These are phyloP conservation scores for Pygmarrhopalites habei DNA, from an alignment of 1,140 invertebrate species.

Conservation along the genomic window DNA sequence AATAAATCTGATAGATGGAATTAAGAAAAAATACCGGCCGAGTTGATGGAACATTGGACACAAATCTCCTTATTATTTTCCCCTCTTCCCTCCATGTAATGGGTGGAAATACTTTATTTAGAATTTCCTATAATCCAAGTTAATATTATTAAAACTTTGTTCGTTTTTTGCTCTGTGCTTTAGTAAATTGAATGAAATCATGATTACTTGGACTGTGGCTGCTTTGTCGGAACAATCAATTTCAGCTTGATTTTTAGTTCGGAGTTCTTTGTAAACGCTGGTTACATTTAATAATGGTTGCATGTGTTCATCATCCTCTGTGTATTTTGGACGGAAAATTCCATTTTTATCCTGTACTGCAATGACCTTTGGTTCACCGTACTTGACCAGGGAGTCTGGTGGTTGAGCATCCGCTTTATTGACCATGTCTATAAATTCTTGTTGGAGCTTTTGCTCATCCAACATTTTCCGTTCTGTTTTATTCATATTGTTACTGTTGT, in stretches of 20 bases:
- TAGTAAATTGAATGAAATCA: not conserved
- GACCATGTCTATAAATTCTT: not conserved
- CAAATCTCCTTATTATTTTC: not conserved
- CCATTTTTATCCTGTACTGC: conserved; percentile 2
- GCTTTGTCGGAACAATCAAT: not conserved
- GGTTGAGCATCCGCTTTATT: not conserved
- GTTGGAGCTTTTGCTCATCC: not conserved
- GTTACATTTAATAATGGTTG: not conserved
- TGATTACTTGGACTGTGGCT: not conserved
- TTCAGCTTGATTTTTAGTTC: not conserved
- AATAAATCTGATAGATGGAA: too few relatives aligned
- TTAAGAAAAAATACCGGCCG: not conserved
- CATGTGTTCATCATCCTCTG: not conserved
- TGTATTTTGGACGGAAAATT: not conserved
- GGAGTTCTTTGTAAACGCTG: not conserved
- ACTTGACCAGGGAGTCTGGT: not conserved
- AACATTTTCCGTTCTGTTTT: too few relatives aligned
- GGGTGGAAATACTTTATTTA: conserved; percentile 3
- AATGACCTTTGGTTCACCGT: not conserved
- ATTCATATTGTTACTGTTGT: too few relatives aligned
- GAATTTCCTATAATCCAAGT: not conserved
- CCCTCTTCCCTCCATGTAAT: conserved; percentile 2
- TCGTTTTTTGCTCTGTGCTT: not conserved
- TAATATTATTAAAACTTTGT: not conserved
- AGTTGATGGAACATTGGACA: not conserved